Conservation (phyloP, 2,113 vertebrate genomes). For the Ia io region DNA sequence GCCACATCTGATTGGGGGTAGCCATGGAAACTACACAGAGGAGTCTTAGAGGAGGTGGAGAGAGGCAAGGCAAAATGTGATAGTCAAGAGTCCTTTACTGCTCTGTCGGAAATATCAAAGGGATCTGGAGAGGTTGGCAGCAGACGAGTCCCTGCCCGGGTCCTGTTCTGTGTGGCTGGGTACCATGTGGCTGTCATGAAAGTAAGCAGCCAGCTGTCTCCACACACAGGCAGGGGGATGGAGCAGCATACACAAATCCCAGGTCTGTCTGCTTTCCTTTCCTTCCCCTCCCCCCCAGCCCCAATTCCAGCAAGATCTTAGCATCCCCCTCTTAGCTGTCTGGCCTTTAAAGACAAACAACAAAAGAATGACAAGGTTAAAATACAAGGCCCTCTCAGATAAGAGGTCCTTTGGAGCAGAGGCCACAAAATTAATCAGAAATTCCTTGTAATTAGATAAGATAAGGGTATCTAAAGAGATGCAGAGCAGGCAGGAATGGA, state of each 20-base stretch:
- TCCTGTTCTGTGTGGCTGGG: slow-evolving; percentile 76
- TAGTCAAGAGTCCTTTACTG: slow-evolving; percentile 68
- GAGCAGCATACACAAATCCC: slow-evolving; percentile 62
- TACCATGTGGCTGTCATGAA: slow-evolving; percentile 73
- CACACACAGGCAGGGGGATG: slow-evolving; percentile 12
- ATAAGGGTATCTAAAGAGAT: slow-evolving; percentile 75
- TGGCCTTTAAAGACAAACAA: slow-evolving; percentile 71
- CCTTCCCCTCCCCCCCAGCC: slow-evolving; percentile 28
- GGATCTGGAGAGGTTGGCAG: slow-evolving; percentile 77
- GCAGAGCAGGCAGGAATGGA: slow-evolving; percentile 42
- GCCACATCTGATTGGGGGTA: slow-evolving; percentile 80
- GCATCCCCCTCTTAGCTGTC: slow-evolving; percentile 52
- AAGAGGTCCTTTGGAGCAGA: slow-evolving; percentile 75
- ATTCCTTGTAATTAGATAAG: slow-evolving; percentile 82
- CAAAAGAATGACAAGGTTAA: slow-evolving; percentile 81
- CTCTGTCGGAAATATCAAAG: slow-evolving; percentile 76
- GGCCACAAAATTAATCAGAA: slow-evolving; percentile 79
- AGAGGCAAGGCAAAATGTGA: slow-evolving; percentile 63
- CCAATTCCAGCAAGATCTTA: slow-evolving; percentile 48
- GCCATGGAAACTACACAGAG: slow-evolving; percentile 84
- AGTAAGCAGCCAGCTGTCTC: slow-evolving; percentile 72
- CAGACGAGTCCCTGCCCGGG: slow-evolving; percentile 55
- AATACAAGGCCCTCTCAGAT: slow-evolving; percentile 74
- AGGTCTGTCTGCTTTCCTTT: slow-evolving; percentile 15
- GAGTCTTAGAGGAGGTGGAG: slow-evolving; percentile 74